phyloP scores from a whole-genome alignment of 2,797 vertebrate species.

The Muscicapa striata region DNA sequence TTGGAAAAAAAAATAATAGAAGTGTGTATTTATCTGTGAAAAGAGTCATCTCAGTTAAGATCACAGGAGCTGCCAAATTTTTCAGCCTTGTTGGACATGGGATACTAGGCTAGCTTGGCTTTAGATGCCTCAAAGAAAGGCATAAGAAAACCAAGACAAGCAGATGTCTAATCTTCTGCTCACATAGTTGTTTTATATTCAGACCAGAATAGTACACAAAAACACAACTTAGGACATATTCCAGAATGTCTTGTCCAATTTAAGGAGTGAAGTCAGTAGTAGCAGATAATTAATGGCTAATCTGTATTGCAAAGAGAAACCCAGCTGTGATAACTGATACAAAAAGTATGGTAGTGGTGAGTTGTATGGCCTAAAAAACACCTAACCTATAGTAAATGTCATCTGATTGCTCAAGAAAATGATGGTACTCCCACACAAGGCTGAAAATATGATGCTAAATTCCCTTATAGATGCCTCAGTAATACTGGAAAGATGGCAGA shows the following conservation, averaged over 20 bases:
- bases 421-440: background rate
- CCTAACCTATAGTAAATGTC: background rate
- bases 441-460: constrained; percentile 18
- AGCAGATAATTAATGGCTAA: constrained; percentile 17
- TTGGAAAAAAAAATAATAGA: background rate
- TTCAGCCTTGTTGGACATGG: background rate
- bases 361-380: background rate
- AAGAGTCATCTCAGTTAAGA: constrained; percentile 6
- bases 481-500: background rate
- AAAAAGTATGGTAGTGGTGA: background rate
- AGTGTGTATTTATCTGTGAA: background rate
- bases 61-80: background rate
- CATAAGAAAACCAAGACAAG: background rate
- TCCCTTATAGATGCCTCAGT: background rate
- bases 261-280: background rate
- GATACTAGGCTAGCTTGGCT: background rate
- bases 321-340: background rate
- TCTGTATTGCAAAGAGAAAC: background rate
- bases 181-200: background rate
- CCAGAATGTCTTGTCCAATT: background rate
- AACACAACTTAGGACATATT: background rate
- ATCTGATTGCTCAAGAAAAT: constrained; percentile 33
- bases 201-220: background rate
- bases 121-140: background rate
- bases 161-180: background rate